A percentile compares a stretch with the other conserved stretches of the same genome.
Conservation (phyloP, 2,113 vertebrate species). For the Gobio gobio region DNA sequence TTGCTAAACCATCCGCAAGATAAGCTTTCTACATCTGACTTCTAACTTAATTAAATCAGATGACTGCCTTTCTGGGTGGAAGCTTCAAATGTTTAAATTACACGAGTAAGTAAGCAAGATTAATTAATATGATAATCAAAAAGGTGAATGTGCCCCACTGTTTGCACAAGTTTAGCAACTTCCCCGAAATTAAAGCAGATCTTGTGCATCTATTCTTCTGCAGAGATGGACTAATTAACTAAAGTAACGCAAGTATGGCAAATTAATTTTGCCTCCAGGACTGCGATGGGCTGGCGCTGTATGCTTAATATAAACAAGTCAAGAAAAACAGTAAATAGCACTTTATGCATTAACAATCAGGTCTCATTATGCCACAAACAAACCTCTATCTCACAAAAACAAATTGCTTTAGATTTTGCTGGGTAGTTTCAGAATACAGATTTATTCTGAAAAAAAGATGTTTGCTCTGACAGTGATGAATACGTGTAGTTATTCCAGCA, state of each 20-base stretch:
- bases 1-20: conserved; percentile 29
- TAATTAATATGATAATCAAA: conserved; percentile 82
- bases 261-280: conserved; percentile 17
- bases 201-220: conserved; percentile 62
- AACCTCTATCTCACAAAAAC: neutral
- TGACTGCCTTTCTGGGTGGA: conserved; percentile 58
- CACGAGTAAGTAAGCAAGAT: conserved; percentile 82
- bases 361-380: neutral
- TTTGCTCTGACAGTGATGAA: neutral
- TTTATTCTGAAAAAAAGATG: conserved; percentile 10
- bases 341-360: neutral
- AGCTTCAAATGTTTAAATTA: conserved; percentile 81
- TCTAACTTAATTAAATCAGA: conserved; percentile 61
- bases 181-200: conserved; percentile 65
- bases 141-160: conserved; percentile 72
- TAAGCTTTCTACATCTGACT: conserved; percentile 16
- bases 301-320: neutral
- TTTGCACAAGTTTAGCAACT: conserved; percentile 69
- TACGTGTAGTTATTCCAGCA: neutral
- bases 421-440: neutral
- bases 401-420: neutral
- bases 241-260: conserved; percentile 52
- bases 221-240: conserved; percentile 67
- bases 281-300: neutral
- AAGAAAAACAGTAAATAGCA: neutral